Conservation (phyloP, 2,888 invertebrate species). For the Polydesmus complanatus region DNA sequence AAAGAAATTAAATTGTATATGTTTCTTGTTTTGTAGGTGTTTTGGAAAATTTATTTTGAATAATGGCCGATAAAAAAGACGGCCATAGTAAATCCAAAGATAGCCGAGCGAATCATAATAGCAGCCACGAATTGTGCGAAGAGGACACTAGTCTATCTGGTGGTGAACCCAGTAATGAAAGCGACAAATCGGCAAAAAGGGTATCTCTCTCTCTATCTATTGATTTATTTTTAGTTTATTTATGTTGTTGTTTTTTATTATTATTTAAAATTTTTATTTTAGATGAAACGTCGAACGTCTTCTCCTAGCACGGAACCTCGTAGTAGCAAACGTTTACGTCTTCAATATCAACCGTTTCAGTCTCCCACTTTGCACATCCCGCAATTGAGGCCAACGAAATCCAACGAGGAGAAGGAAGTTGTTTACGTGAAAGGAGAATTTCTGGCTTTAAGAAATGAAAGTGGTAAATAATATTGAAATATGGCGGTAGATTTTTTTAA, state of each 20-base stretch:
- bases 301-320: conserved; percentile 17
- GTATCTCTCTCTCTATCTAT: too few species aligned
- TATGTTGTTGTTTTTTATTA: background rate
- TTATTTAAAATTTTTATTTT: background rate
- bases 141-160: conserved; percentile 16
- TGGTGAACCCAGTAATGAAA: conserved; percentile 2
- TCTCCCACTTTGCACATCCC: conserved; percentile 18
- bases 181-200: background rate
- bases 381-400: conserved; percentile 26
- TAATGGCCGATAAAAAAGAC: conserved; percentile 12
- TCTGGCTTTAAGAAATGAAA: conserved; percentile 77
- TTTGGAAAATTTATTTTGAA: background rate
- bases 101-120: conserved; percentile 2
- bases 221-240: too few species aligned
- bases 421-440: conserved; percentile 83
- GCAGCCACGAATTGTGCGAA: conserved; percentile 3
- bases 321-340: conserved; percentile 17
- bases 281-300: conserved; percentile 14
- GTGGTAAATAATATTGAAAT: conserved; percentile 65
- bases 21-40: too few species aligned
- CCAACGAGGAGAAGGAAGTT: conserved; percentile 62
- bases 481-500: background rate
- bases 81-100: conserved; percentile 11
- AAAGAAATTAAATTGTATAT: too few species aligned
- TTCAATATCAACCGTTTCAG: conserved; percentile 19